A percentile compares a stretch with the other conserved stretches of the same genome.
Evolutionary conservation across 1,140 invertebrate genomes (phyloP).

Genomic region (Scylla paramamosain): DNA sequence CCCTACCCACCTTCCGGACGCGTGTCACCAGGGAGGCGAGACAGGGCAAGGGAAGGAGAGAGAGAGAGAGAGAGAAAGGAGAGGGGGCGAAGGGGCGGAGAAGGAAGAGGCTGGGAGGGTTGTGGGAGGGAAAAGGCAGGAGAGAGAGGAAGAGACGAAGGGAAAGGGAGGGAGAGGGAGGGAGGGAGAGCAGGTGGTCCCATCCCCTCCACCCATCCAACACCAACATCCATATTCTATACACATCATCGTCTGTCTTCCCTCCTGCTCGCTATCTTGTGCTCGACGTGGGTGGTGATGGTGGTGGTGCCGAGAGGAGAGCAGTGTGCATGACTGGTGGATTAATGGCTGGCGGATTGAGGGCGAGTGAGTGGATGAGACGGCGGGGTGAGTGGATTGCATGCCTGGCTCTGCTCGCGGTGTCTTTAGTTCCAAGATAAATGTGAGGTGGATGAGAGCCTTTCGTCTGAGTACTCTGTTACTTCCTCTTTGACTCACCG

Average conservation of each 20-base stretch:
- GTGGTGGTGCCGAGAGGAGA: too few relatives aligned
- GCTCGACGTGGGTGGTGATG: neutral
- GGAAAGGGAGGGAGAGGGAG: neutral
- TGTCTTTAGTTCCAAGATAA: too few relatives aligned
- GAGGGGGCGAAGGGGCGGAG: neutral
- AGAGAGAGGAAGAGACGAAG: neutral
- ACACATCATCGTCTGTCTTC: too few relatives aligned
- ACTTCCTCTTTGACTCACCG: neutral
- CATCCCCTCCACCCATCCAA: too few relatives aligned
- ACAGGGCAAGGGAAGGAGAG: neutral
- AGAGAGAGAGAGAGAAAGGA: neutral
- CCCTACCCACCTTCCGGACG: neutral
- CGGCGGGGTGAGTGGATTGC: neutral
- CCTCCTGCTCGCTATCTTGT: neutral
- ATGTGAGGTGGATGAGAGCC: too few relatives aligned
- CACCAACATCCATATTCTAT: too few relatives aligned
- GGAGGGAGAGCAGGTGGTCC: neutral
- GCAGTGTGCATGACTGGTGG: neutral
- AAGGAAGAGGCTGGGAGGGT: neutral
- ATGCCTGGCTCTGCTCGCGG: too few relatives aligned
- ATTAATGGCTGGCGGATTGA: neutral
- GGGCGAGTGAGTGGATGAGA: neutral
- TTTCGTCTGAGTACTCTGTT: too few relatives aligned
- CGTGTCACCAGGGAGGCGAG: neutral
- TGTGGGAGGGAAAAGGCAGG: neutral